Evolutionary conservation across 2,797 vertebrate genomes (phyloP).

Genomic region (Halcyon leucocephala): DNA sequence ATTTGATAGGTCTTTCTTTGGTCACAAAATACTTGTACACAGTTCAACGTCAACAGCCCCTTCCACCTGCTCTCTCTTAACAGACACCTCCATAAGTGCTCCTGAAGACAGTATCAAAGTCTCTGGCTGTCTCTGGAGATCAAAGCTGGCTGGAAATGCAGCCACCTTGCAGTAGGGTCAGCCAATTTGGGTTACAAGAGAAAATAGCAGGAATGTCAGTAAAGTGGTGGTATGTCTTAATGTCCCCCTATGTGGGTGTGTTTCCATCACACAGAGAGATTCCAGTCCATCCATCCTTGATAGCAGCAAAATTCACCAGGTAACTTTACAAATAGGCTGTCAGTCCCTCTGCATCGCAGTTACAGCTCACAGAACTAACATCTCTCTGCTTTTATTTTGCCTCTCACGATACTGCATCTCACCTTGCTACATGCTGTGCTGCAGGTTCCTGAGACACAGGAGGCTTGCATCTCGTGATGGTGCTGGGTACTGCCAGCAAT

Average conservation of each 20-base stretch:
- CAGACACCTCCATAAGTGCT: neutral
- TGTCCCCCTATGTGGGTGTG: neutral
- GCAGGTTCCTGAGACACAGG: neutral
- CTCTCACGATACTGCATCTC: neutral
- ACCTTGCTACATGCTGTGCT: neutral
- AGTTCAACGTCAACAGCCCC: neutral
- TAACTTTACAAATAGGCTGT: neutral
- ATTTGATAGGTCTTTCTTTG: neutral
- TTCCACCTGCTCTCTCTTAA: neutral
- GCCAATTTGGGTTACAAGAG: fast-evolving
- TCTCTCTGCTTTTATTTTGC: neutral
- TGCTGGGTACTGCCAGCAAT: neutral
- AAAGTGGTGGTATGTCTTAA: neutral
- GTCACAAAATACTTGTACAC: neutral
- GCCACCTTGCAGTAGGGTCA: neutral
- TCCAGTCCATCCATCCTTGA: neutral
- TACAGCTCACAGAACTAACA: neutral
- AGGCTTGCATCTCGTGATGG: neutral
- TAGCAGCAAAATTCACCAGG: neutral
- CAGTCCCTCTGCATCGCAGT: fast-evolving
- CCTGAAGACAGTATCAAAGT: neutral
- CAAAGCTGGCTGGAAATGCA: neutral
- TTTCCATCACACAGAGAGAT: neutral
- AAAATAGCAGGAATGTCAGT: neutral
- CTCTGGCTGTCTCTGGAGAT: neutral